Base-by-base conservation (phyloP, 2,113 vertebrate species). In the Rhizomys pruinosus region DNA sequence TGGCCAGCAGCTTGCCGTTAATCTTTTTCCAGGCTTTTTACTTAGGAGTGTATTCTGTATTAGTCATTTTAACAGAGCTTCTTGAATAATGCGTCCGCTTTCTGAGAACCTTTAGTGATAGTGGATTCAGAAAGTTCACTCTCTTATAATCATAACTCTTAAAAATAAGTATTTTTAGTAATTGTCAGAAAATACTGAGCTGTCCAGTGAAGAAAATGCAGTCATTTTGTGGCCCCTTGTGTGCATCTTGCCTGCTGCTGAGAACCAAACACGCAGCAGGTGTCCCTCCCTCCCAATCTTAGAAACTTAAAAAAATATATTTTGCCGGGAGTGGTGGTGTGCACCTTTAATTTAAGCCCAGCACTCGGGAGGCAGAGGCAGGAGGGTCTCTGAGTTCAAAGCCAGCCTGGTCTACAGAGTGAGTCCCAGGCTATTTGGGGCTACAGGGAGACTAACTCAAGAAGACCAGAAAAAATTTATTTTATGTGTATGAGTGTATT, bases 91-190 rank as follows among this genome's bases (percentile, higher is more conserved):
- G 29, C 76, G 2, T 81, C 79, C 47, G 29, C 88, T 89, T 7
- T 87, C 76, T 84, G 72, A 91, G 55, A n/a, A n/a, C 61, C 69
- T 47, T 22, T 68, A 19, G 72, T 76, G 4, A 74, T 69, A 25
- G 39, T 8, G 13, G 27, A 76, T 90, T 87, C 89, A 78, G 63
- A 84, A 76, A 90, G 47, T 85, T 95, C 74, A 71, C 12, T 71
- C 77, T 17, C 84, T 95, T 91, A 69, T 90, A 68, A 34, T 23
- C 72, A 0, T 84, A 80, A 90, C 44, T 89, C 34, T 74, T 85
- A 12, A 34, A 96, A 16, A 44, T 86, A 39, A 69, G 7, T 92
- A 64, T 74, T 55, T 77, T 95, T 89, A 79, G 80, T 93, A 44
- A 25, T 87, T 32, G 71, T 25, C 68, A 34, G 47, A 86, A 52